A percentile compares a stretch with the other conserved stretches of the same genome.
Conservation (phyloP, 2,888 invertebrate species). For the Parthenolecanium corni region DNA sequence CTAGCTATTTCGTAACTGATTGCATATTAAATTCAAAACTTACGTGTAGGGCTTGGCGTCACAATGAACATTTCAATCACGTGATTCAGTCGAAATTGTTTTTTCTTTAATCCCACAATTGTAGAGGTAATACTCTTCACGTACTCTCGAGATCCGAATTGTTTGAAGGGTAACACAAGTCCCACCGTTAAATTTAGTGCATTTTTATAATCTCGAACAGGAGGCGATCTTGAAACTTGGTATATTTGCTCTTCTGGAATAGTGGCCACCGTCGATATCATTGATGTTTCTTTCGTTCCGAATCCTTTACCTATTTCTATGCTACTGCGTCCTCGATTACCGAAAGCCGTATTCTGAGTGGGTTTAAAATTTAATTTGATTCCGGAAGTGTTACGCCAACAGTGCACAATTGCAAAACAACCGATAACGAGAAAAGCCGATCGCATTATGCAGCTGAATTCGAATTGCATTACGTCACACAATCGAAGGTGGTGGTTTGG, state of each 20-base stretch:
- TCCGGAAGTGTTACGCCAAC: constrained; percentile 30
- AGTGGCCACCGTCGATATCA: constrained; percentile 23
- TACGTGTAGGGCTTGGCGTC: constrained; percentile 65
- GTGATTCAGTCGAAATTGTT: constrained; percentile 57
- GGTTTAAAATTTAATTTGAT: constrained; percentile 29
- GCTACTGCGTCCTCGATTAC: constrained; percentile 27
- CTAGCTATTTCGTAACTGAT: too few relatives aligned
- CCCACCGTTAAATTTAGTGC: constrained; percentile 56
- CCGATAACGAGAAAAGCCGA: too few relatives aligned
- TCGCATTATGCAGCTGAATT: too few relatives aligned
- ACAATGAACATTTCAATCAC: constrained; percentile 55
- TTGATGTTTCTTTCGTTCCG: constrained; percentile 27
- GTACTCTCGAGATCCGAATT: constrained; percentile 60
- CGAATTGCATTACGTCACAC: too few relatives aligned
- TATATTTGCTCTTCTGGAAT: constrained; percentile 11
- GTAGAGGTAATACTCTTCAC: constrained; percentile 56
- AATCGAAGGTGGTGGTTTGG: too few relatives aligned
- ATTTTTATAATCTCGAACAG: constrained; percentile 30
- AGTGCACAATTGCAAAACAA: neutral
- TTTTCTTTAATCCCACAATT: constrained; percentile 51
- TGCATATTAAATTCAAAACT: too few relatives aligned
- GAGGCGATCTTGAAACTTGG: constrained; percentile 15
- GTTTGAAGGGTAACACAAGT: constrained; percentile 63
- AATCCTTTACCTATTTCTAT: constrained; percentile 30
- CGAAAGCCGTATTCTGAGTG: constrained; percentile 7